Conservation (phyloP, 2,113 vertebrate genomes). For the Indri indri region DNA sequence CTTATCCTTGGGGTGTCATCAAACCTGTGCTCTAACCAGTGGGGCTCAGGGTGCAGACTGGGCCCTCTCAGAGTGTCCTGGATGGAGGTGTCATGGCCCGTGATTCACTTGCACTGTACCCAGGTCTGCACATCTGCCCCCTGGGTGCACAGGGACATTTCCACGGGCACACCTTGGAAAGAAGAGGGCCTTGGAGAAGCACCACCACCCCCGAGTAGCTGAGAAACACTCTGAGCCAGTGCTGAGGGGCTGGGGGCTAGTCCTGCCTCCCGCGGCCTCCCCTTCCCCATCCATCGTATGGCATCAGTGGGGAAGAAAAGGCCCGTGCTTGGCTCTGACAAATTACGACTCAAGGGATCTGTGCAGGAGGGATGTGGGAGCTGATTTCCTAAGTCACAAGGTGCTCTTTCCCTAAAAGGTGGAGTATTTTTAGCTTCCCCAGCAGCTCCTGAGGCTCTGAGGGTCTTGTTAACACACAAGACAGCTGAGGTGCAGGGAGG, state of each 20-base stretch:
- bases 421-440: neutral
- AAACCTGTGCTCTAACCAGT: neutral
- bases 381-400: neutral
- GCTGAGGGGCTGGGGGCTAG: accelerated
- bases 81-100: neutral
- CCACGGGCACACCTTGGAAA: neutral
- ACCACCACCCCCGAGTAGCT: neutral
- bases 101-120: neutral
- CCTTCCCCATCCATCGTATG: accelerated
- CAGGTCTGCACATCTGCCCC: neutral
- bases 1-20: neutral
- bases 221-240: neutral
- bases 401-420: neutral
- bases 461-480: neutral
- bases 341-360: neutral
- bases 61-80: neutral
- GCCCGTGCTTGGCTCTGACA: neutral
- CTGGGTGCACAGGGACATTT: neutral
- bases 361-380: accelerated
- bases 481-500: neutral
- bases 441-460: neutral
- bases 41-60: neutral
- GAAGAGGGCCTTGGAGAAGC: neutral
- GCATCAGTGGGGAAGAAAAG: neutral
- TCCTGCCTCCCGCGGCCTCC: neutral